Conservation (phyloP, 2,888 invertebrate species). For the Volucella inflata region DNA sequence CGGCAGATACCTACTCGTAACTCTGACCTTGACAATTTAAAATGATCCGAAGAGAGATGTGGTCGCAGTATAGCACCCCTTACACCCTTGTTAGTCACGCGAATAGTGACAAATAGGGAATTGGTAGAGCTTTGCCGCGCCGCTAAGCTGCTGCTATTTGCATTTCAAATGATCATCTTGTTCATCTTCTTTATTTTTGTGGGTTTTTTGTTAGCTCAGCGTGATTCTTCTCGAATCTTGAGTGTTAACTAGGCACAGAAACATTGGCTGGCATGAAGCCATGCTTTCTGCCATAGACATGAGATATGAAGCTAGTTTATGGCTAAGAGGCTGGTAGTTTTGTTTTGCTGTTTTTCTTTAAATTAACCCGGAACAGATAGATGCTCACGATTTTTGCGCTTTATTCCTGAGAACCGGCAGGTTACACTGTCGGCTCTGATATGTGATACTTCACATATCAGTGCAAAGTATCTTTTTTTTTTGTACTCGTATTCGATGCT, state of each 20-base stretch:
- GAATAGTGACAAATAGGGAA: conserved; percentile 20
- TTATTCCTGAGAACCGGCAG: background rate
- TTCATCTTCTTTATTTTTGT: background rate
- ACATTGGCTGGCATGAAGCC: conserved; percentile 14
- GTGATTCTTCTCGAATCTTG: conserved; percentile 21
- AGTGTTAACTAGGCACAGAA: conserved; percentile 33
- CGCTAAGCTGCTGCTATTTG: conserved; percentile 30
- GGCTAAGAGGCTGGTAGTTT: background rate
- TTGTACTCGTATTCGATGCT: conserved; percentile 16
- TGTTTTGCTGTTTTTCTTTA: background rate
- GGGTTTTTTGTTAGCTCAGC: conserved; percentile 2
- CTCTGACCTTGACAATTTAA: conserved; percentile 22
- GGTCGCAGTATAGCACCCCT: background rate
- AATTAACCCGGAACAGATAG: background rate
- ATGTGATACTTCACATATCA: background rate
- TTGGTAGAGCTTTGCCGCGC: conserved; percentile 20
- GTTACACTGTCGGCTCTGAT: background rate
- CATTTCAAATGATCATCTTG: conserved; percentile 46
- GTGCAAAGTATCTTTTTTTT: conserved; percentile 1
- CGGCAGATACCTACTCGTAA: background rate
- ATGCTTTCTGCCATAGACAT: conserved; percentile 13
- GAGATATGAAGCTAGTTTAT: conserved; percentile 6
- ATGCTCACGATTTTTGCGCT: background rate
- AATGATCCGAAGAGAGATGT: conserved; percentile 15
- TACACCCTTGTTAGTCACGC: background rate